Evolutionary conservation across 1,140 invertebrate species (phyloP), one percentile per base, ranked within the genome.

Genomic region (Camponotus pennsylvanicus): DNA sequence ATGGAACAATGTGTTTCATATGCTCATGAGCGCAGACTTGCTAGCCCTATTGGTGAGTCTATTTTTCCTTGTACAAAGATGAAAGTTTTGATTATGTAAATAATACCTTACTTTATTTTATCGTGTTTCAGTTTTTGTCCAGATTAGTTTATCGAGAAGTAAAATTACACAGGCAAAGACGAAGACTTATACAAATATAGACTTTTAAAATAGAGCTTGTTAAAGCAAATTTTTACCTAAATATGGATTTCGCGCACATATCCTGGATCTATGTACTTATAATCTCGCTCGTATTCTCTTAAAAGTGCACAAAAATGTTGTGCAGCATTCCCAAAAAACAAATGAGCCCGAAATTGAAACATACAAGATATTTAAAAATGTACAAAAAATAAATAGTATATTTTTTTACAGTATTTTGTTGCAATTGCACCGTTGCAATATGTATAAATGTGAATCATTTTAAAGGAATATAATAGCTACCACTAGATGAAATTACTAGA

Each of bases 1-100:
- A 15, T 99, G 98, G 98, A 95, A 97, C 55, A 96, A 97, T 93
- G 98, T 99, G 3, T 99, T 99, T 95, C 97, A 98, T 89, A 98
- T 99, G 98, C 96, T 99, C 2, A 99, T 99, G 94, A 92, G 95
- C 2, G 97, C 98, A 8, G 97, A 98, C 95, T 92, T 98, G 7
- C 91, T 98, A 45, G 98, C 98, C 4, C 95, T 99, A 66, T 64
- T 98, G 87, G 95, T 98, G 91, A 91, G 91, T 86, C 45, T 63
- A 7, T 9, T 75, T 67, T 55, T 6, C 15, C 1, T 63, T 4
- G 32, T 0, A 15, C 37, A 15, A 11, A 18, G n/a, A 11, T 5
- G 9, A 63, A 21, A 5, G 18, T 52, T 18, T 52, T 18, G 1
- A 27, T 61, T 61, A 21, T 0, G 63, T 57, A 37, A 11, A 45